Evolutionary conservation across 2,888 invertebrate species (phyloP).

Genomic region (Parapristionchus giblindavisi): DNA sequence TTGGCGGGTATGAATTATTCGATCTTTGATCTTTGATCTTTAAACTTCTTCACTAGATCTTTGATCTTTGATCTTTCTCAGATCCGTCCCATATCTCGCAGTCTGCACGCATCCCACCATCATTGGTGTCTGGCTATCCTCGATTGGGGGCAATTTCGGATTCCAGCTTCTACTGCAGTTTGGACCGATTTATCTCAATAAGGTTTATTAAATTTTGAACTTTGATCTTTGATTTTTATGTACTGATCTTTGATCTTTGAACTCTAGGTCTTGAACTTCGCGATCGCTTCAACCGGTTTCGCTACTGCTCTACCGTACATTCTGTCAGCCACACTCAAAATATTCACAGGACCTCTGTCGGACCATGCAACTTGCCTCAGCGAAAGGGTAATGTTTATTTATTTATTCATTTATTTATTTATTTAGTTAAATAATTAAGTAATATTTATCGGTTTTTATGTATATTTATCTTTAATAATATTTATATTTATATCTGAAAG

Average conservation of each 20-base stretch:
- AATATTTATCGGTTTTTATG: too few relatives aligned
- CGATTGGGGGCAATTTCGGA: conserved; percentile 52
- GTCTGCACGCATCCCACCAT: conserved; percentile 38
- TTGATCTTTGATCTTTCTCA: not conserved
- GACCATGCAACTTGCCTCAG: conserved; percentile 52
- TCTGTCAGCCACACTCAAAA: conserved; percentile 46
- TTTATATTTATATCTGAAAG: too few relatives aligned
- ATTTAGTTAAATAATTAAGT: too few relatives aligned
- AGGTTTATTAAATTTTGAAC: conserved; percentile 28
- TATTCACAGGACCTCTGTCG: conserved; percentile 52
- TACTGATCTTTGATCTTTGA: too few relatives aligned
- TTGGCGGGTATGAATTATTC: not conserved
- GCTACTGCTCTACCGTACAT: conserved; percentile 52
- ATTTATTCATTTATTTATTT: too few relatives aligned
- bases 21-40: not conserved
- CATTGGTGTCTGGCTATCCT: conserved; percentile 40
- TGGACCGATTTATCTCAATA: conserved; percentile 55
- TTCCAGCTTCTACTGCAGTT: conserved; percentile 52
- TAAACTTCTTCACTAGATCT: not conserved
- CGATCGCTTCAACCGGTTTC: conserved; percentile 51
- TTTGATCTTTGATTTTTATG: not conserved
- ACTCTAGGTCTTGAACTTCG: conserved; percentile 51
- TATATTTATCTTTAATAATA: too few relatives aligned
- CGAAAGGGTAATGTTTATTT: conserved; percentile 40
- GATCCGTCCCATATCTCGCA: conserved; percentile 24